Evolutionary conservation across 2,113 vertebrate species (phyloP), one percentile per base, ranked within the genome.

Genomic region (Leptobrachium ailaonicum): DNA sequence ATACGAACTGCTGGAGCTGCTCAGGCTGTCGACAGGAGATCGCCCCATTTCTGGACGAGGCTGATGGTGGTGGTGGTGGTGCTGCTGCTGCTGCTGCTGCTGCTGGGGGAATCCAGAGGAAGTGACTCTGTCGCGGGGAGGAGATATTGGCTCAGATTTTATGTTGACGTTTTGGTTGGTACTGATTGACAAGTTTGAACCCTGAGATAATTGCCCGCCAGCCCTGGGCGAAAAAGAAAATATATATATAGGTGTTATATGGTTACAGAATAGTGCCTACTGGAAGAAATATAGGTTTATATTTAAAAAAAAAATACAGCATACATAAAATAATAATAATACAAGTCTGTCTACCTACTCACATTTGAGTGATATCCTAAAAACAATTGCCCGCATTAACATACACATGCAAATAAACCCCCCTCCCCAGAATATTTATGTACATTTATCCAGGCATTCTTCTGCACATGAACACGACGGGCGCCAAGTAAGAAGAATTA

Each of bases 1-100:
- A 0, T 99, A 98, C 8, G 96, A 98, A 89, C 96, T 98, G 91
- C 98, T 98, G 12, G 98, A 99, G 85, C 97, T 98, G 90, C 98
- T 99, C 85, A 99, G 95, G 87, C 97, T 98, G 94, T 99, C 97
- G 4, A 95, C 96, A 0, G 97, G 97, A 2, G 97, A 98, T 85
- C 97, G 95, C 70, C 97, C 97, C 93, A 97, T 86, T 58, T 99
- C 97, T 87, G 95, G 96, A 66, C 97, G 95, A 56, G 94, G 89
- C 77, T 89, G 94, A 1, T 89, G 92, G 53, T 90, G 91, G n/a
- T 88, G 93, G 13, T 85, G 86, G 2, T 88, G 94, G 0, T 88
- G 92, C 53, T 89, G 90, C 20, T 32, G 20, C n/a, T n/a, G n/a
- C 20, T 87, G 93, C 13, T 85, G 85, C n/a, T 88, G 93, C 8